phyloP scores from a whole-genome alignment of 1,140 invertebrate species.

The Drosophila leontia region DNA sequence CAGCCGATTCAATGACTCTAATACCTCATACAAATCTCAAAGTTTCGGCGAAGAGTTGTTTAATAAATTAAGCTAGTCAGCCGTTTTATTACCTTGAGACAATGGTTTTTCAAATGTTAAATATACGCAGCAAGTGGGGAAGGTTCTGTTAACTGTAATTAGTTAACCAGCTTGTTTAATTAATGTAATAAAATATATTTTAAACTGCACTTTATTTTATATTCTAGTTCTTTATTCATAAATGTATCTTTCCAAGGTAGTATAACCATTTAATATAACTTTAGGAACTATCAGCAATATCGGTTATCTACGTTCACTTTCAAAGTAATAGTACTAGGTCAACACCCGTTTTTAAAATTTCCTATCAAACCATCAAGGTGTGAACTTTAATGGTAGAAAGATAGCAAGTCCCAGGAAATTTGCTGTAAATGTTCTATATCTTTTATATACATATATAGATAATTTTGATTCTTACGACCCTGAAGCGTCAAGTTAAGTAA shows the following conservation, averaged over 20 bases:
- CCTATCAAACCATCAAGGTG: background rate
- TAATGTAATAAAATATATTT: background rate
- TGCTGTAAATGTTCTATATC: too few relatives aligned
- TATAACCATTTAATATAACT: background rate
- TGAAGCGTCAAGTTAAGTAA: background rate
- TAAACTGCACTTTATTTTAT: background rate
- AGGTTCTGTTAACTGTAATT: background rate
- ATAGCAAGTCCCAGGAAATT: background rate
- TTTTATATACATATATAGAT: too few relatives aligned
- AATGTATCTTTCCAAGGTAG: background rate
- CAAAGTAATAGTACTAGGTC: background rate
- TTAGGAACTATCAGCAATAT: background rate
- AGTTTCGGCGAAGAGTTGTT: slow-evolving; percentile 1
- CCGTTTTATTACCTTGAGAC: background rate
- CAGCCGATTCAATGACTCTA: slow-evolving; percentile 2
- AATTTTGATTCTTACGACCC: background rate
- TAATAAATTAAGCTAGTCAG: background rate
- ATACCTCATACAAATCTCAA: background rate
- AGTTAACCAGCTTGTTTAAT: too few relatives aligned
- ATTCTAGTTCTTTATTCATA: too few relatives aligned
- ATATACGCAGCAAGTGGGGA: background rate
- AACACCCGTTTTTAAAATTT: background rate
- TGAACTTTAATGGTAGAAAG: background rate
- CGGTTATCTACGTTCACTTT: background rate
- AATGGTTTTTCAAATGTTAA: background rate